Base-by-base conservation (phyloP, 2,888 invertebrate species). In the Hyles lineata region DNA sequence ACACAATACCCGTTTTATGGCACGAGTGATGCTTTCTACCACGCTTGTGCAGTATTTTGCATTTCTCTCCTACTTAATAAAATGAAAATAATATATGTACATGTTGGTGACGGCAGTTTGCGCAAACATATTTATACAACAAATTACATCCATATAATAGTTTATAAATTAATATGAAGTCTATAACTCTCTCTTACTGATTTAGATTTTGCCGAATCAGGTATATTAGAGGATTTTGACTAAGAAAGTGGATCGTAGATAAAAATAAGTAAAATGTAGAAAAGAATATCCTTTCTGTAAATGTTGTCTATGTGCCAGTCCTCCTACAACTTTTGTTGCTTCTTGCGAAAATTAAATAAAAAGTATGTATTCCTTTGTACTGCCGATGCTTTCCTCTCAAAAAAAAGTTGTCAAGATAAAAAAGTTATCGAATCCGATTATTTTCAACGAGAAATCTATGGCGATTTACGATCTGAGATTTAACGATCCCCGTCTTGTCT, bases 41-140 rank as follows among this genome's bases (percentile, higher is more conserved):
- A n/a, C 55, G 55, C 55, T 35, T 7, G 35, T 63, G 35, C 19
- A 63, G 21, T 63, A 63, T 19, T 63, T 63, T 50, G 15, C 55
- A 55, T 55, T 55, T 55, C 55, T 43, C 21, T 43, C n/a, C 63
- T 9, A 23, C 67, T 43, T 63, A 32, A 43, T 43, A 63, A 63
- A 35, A 43, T 21, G 63, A 63, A 63, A 43, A 43, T 63, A 67
- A 67, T 67, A 19, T n/a, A n/a, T n/a, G n/a, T 23, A 67, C 63
- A 23, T 21, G 63, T 43, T 43, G 63, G 63, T 63, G 43, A 63
- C 63, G 21, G 67, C 43, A 23, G 50, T 67, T 67, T 67, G 23
- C 67, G 67, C 50, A 25, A 67, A 67, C 43, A 23, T 23, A 23
- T 50, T 50, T 21, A 25, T 63, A 50, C 43, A 50, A 62, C 61